These are phyloP conservation scores for Pseudocheirus occidentalis DNA, from an alignment of 2,797 vertebrate genomes.

Conservation along the genomic window DNA sequence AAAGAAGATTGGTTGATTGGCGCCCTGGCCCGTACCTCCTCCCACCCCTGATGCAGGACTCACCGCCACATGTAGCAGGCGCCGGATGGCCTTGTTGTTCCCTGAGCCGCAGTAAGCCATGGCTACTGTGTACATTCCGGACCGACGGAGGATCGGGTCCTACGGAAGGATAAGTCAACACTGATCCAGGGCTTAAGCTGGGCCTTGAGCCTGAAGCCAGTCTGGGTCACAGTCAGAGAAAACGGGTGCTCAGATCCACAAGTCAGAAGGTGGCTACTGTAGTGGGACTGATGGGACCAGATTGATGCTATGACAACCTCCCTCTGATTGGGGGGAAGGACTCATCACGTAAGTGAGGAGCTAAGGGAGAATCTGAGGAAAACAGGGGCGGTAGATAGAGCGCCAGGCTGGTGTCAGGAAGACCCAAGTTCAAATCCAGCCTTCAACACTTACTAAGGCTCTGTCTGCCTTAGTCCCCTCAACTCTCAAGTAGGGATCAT, in stretches of 20 bases:
- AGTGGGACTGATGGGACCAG: constrained; percentile 22
- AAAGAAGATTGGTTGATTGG: neutral
- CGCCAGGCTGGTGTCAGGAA: neutral
- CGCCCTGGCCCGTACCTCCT: neutral
- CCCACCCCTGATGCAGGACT: constrained; percentile 80
- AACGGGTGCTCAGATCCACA: neutral
- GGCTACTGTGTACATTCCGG: constrained; percentile 99
- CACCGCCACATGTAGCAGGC: constrained; percentile 97
- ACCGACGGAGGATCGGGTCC: constrained; percentile 96
- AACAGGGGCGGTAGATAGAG: no score
- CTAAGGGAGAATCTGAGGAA: constrained; percentile 6
- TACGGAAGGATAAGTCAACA: constrained; percentile 70
- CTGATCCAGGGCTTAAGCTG: constrained; percentile 7
- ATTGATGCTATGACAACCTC: neutral
- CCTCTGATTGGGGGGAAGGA: constrained; percentile 24
- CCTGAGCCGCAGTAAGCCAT: constrained; percentile 99
- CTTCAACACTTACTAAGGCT: neutral
- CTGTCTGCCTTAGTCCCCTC: no score
- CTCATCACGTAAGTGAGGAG: constrained; percentile 40
- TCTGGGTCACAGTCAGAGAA: neutral
- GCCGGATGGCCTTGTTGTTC: constrained; percentile 99
- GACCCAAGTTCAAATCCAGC: neutral
- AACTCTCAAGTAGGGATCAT: no score
- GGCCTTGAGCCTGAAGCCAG: neutral
- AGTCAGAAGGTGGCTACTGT: neutral